Base-by-base conservation (phyloP, 2,888 invertebrate genomes). In the Orthosia incerta region DNA sequence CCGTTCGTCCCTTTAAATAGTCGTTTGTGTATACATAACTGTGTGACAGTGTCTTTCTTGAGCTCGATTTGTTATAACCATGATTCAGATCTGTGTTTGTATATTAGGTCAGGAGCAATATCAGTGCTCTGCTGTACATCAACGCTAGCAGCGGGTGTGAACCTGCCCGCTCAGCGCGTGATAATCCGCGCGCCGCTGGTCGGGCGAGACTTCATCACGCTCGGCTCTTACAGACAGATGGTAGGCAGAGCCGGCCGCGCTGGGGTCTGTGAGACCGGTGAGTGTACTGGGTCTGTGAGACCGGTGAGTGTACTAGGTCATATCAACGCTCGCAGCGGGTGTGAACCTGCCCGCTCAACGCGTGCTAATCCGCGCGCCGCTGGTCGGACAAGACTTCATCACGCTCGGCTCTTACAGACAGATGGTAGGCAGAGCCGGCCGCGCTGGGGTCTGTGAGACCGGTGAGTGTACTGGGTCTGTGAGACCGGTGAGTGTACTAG, bases 131-230 rank as follows among this genome's bases (percentile, higher is more conserved):
- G 99, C 91, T 99, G 99, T 91, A 99, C 99, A 0, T 99, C 99
- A 1, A 99, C 99, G 0, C 96, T 99, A 82, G 99, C 99, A n/a
- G 99, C 99, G 31, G 99, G 99, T 4, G 99, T 99, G 46, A 99
- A 99, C 97, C 97, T 99, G 84, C 99, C 99, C 18, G 99, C 99
- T 0, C 97, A 97, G 94, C 97, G 99, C 89, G 98, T 99, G 0
- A 98, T 99, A 66, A 94, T 99, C 82, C 97, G 99, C 80, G 97
- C 98, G 65, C 99, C 99, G 0, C 98, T 97, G 88, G 97, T 99
- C 60, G 99, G 98, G 0, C 95, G 96, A 53, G 97, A 97, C 26
- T 97, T 98, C 89, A 95, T 99, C 76, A 97, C 97, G 65, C 96
- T 98, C 39, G 98, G 98, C 82, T 97, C 97, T 82, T 99, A 99